phyloP scores from a whole-genome alignment of 2,797 vertebrate species.

The Tangara arthus region DNA sequence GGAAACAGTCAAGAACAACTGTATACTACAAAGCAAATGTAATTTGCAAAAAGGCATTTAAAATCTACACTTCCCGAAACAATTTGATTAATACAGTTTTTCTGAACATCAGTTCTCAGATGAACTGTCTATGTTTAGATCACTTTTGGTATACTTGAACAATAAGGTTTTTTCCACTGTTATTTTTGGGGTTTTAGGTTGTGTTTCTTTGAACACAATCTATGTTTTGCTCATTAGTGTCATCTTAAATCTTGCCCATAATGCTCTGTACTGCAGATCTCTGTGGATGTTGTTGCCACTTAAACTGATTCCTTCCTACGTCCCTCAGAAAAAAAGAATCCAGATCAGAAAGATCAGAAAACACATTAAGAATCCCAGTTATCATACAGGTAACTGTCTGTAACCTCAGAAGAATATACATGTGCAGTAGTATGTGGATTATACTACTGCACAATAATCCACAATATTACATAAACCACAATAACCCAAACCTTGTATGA shows the following conservation, averaged over 20 bases:
- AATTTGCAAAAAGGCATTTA: neutral
- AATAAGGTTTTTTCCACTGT: neutral
- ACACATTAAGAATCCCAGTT: neutral
- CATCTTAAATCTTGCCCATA: neutral
- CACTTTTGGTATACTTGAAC: neutral
- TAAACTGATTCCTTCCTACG: neutral
- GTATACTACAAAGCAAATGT: neutral
- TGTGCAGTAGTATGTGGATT: neutral
- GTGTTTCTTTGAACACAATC: neutral
- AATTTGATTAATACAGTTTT: neutral
- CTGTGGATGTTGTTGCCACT: neutral
- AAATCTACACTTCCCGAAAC: neutral
- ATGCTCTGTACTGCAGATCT: neutral
- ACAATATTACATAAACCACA: too few relatives aligned
- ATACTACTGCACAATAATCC: too few relatives aligned
- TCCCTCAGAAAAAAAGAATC: neutral
- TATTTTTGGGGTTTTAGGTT: neutral
- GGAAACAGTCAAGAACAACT: neutral
- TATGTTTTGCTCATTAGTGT: neutral
- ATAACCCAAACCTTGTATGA: neutral
- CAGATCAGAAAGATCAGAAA: neutral
- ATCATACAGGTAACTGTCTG: neutral
- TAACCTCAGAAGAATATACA: neutral
- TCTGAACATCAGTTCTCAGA: neutral
- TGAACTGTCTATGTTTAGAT: fast-evolving